Evolutionary conservation across 2,797 vertebrate genomes (phyloP), one percentile per base, ranked within the genome.

Genomic region (Oceanodroma leucorhoa): DNA sequence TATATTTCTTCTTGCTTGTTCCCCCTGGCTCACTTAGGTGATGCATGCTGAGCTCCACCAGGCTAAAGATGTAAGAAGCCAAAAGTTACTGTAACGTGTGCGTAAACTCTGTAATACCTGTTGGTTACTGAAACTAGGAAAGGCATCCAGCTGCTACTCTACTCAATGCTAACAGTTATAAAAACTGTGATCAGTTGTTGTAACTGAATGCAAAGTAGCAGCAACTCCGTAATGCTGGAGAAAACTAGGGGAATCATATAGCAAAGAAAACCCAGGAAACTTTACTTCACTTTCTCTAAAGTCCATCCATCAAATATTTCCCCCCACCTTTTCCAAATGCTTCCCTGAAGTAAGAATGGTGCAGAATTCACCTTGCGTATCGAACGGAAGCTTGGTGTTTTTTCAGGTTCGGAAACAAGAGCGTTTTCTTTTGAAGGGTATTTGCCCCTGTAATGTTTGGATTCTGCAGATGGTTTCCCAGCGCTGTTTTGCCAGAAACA

Each of bases 151-250:
- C 41, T 50, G 36, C 58, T 80, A 3, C 64, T 91, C 21, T 58
- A 11, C n/a, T 45, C 79, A 62, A 2, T 0, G 0, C 12, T 57
- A 24, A 34, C 17, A 9, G 16, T 46, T 81, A 26, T 16, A 43
- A 53, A 62, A 80, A 10, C 32, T 29, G 11, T 8, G 5, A 29
- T 62, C 30, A n/a, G 30, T 57, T 46, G 34, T 75, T 84, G 14
- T 30, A 58, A 57, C 15, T 60, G 36, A 50, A 27, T 36, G 36
- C 55, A 48, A 55, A 81, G 53, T 45, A 71, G 24, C 38, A 81
- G 61, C 51, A 86, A 2, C 45, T 65, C 46, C 0, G 0, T 34
- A 34, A 45, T 53, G 18, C 26, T 86, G 69, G 29, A 55, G 83
- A 48, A 46, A 43, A 66, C 21, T 2, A 1, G 7, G 22, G n/a